Evolutionary conservation across 2,888 invertebrate species (phyloP), one percentile per base, ranked within the genome.

Genomic region (Dysmachus trigonus): DNA sequence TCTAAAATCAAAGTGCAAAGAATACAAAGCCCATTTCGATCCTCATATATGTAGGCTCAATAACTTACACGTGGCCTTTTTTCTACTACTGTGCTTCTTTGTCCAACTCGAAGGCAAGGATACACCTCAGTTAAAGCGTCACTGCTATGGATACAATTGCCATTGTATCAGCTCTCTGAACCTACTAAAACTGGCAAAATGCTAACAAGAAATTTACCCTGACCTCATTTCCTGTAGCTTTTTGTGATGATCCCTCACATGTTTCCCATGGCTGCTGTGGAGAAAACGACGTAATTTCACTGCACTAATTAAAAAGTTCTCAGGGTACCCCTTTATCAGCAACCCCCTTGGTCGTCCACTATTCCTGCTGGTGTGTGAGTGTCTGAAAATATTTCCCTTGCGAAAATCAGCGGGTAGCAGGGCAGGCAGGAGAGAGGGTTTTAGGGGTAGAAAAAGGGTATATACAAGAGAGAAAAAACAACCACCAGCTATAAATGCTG

Each of bases 171-270:
- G 33, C 38, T n/a, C 76, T 76, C 76, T 38, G 76, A 76, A 76
- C 18, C 35, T 38, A 76, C 76, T 76, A 38, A 62, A 62, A 76
- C 35, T 74, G 74, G 74, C 38, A 74, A 79, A n/a, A 79, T 30
- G 79, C 79, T 41, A 79, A 79, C 79, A 79, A 79, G 79, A 47
- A 79, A 47, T 47, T 79, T 79, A 79, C 79, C 79, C 79, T 79
- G 79, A 79, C 79, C 79, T 79, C 51, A 30, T 79, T 79, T 79
- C 51, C 79, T 47, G 4, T 30, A 47, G 27, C 79, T 79, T 79
- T 77, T 79, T 79, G 79, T 47, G 51, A 51, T 51, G 47, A 79
- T 79, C 51, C 27, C 62, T 51, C 79, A 51, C 79, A 51, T 79
- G 79, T 18, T 79, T 79, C 79, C n/a, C 79, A 51, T 79, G 18